phyloP scores from a whole-genome alignment of 1,140 invertebrate genomes.

The Cephus cinctus region DNA sequence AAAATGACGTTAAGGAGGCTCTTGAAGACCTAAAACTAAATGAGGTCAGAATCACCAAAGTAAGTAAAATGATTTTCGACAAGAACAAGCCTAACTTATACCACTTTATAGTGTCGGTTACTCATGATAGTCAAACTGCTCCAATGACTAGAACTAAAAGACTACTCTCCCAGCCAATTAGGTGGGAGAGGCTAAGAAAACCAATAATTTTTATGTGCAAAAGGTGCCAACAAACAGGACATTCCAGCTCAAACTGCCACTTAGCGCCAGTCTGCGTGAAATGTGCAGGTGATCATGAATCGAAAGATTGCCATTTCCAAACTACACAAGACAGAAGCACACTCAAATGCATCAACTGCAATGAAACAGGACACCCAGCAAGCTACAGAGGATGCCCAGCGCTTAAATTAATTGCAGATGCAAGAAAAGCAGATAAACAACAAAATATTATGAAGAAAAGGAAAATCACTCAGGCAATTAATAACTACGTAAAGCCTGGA shows the following conservation, averaged over 20 bases:
- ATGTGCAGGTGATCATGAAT: slow-evolving; percentile 10
- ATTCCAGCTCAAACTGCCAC: slow-evolving; percentile 9
- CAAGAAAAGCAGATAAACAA: too few species aligned
- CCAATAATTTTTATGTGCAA: slow-evolving; percentile 10
- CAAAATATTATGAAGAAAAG: too few species aligned
- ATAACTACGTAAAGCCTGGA: too few species aligned
- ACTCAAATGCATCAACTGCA: slow-evolving; percentile 19
- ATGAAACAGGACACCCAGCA: slow-evolving; percentile 23
- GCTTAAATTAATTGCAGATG: too few species aligned
- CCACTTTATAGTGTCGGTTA: too few species aligned
- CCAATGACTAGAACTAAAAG: background rate
- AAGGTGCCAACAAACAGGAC: slow-evolving; percentile 11
- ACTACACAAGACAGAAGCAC: background rate
- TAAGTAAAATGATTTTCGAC: too few species aligned
- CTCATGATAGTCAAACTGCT: too few species aligned
- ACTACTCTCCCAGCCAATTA: background rate
- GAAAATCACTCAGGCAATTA: too few species aligned
- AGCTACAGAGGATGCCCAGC: slow-evolving; percentile 25
- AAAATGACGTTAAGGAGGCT: background rate
- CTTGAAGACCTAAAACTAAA: too few species aligned
- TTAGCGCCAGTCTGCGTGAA: slow-evolving; percentile 13
- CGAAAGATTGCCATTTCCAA: slow-evolving; percentile 1
- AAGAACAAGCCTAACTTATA: too few species aligned
- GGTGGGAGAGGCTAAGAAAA: slow-evolving; percentile 6
- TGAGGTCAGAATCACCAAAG: too few species aligned